phyloP scores from a whole-genome alignment of 1,140 invertebrate genomes.

The Dreissena polymorpha region DNA sequence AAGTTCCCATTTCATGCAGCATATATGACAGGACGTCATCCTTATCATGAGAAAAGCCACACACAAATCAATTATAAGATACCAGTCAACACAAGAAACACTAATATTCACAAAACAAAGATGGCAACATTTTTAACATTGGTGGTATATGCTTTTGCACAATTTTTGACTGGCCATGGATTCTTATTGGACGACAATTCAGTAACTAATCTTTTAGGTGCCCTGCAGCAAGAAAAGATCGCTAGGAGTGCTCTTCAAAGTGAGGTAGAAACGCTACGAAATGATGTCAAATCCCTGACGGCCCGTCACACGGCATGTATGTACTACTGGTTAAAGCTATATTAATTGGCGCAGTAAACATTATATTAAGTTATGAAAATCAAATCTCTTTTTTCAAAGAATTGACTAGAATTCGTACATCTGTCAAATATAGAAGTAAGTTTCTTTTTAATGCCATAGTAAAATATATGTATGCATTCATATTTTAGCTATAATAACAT shows the following conservation, averaged over 20 bases:
- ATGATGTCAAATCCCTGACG: background rate
- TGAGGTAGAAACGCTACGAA: constrained; percentile 5
- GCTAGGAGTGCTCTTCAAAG: background rate
- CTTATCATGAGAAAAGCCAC: too few species aligned
- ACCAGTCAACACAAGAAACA: too few species aligned
- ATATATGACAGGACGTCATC: too few species aligned
- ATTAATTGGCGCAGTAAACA: too few species aligned
- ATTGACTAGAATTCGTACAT: background rate
- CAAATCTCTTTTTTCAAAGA: background rate
- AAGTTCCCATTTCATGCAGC: too few species aligned
- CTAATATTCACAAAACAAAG: too few species aligned
- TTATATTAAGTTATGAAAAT: too few species aligned
- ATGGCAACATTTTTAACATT: too few species aligned
- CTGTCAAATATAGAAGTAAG: background rate
- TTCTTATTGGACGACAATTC: constrained; percentile 41
- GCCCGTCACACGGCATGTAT: constrained; percentile 2
- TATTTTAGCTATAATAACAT: background rate
- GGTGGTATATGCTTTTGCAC: too few species aligned
- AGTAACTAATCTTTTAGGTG: background rate
- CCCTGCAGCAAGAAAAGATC: constrained; percentile 11
- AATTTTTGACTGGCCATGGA: background rate
- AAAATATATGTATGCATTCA: background rate
- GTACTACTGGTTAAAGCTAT: background rate
- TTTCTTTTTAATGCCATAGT: background rate
- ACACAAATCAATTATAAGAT: too few species aligned